These are phyloP conservation scores for Macrosoma leucophasiata DNA, from an alignment of 2,888 invertebrate genomes.

Conservation along the genomic window DNA sequence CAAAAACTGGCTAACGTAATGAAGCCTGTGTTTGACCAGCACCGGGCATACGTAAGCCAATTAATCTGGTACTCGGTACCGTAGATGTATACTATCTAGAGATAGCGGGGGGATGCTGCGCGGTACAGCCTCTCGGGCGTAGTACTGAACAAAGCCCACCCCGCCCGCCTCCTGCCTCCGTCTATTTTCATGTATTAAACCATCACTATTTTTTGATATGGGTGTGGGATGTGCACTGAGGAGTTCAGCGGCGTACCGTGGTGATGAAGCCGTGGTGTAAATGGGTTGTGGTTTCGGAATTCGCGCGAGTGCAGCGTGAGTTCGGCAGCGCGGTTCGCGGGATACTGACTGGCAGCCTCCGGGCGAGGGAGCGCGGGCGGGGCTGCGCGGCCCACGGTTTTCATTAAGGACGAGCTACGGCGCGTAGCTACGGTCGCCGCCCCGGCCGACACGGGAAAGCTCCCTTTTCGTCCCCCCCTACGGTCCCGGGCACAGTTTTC, in stretches of 20 bases:
- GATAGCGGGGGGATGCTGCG: conserved; percentile 66
- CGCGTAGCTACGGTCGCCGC: conserved; percentile 53
- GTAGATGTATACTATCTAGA: too few species aligned
- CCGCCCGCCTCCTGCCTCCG: conserved; percentile 45
- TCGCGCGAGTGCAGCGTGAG: conserved; percentile 42
- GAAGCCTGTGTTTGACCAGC: too few species aligned
- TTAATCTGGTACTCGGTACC: too few species aligned
- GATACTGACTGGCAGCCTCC: conserved; percentile 70
- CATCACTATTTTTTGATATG: too few species aligned
- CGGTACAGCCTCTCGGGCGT: conserved; percentile 67
- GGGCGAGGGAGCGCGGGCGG: conserved; percentile 43
- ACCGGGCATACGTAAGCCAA: too few species aligned
- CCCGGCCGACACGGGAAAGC: conserved; percentile 41
- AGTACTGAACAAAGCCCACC: conserved; percentile 67
- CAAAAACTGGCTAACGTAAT: too few species aligned
- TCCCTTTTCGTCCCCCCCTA: conserved; percentile 36
- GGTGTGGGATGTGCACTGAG: too few species aligned
- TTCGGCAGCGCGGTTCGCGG: conserved; percentile 62
- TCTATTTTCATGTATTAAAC: conserved; percentile 49
- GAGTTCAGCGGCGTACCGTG: too few species aligned
- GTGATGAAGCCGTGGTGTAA: conserved; percentile 10
- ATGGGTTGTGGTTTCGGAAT: conserved; percentile 20
- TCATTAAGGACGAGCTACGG: conserved; percentile 54
- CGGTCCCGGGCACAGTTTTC: conserved; percentile 27
- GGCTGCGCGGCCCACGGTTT: conserved; percentile 64